These are phyloP conservation scores for Heliconius aoede DNA, from an alignment of 2,888 invertebrate species.

Conservation along the genomic window DNA sequence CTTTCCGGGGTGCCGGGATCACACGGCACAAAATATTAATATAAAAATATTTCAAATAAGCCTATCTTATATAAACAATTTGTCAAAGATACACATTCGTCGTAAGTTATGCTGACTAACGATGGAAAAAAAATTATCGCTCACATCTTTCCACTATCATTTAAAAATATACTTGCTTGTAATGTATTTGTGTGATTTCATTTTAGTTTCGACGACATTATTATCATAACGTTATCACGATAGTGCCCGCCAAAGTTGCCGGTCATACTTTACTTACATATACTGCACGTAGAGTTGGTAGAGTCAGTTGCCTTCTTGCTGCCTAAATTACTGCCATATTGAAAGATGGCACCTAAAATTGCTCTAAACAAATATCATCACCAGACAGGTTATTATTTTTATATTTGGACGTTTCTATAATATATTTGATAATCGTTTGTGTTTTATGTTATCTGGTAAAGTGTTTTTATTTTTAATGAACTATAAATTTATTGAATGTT, in stretches of 20 bases:
- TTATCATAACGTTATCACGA: not conserved
- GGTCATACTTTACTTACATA: not conserved
- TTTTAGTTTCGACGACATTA: not conserved
- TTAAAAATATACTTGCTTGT: not conserved
- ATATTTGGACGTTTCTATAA: too few relatives aligned
- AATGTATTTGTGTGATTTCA: not conserved
- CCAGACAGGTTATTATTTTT: constrained; percentile 1
- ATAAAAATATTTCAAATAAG: not conserved
- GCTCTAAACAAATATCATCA: not conserved
- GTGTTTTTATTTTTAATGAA: not conserved
- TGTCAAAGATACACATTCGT: not conserved
- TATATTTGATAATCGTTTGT: not conserved
- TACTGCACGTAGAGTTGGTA: not conserved
- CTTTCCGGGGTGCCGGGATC: too few relatives aligned
- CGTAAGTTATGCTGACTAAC: not conserved
- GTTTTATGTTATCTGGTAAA: not conserved
- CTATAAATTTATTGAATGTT: not conserved
- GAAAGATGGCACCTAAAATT: constrained; percentile 15
- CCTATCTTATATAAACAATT: not conserved
- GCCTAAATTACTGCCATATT: not conserved
- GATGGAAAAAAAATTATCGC: not conserved
- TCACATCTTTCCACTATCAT: not conserved
- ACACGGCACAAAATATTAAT: too few relatives aligned
- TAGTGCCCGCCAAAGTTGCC: not conserved
- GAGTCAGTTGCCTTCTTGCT: not conserved